phyloP scores from a whole-genome alignment of 2,888 invertebrate genomes.

The Mimas tiliae region DNA sequence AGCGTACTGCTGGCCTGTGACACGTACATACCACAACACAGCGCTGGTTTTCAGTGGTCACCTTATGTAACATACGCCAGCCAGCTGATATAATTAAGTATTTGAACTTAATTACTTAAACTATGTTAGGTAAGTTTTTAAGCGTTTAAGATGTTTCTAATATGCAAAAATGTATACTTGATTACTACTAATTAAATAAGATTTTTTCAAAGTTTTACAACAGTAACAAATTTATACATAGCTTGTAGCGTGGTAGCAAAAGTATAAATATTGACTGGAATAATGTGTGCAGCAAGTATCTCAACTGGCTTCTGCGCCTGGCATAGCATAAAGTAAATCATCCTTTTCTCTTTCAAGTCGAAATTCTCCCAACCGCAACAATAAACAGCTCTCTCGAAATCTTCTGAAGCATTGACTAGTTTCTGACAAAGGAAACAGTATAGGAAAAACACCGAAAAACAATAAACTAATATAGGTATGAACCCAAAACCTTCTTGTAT shows the following conservation, averaged over 20 bases:
- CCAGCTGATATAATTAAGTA: too few relatives aligned
- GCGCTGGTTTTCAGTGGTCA: too few relatives aligned
- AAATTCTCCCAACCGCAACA: conserved; percentile 77
- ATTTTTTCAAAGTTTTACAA: conserved; percentile 58
- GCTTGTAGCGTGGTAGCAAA: conserved; percentile 68
- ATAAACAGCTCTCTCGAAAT: conserved; percentile 65
- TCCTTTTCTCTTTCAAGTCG: conserved; percentile 55
- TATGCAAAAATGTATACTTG: neutral
- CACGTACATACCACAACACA: too few relatives aligned
- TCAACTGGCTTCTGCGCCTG: conserved; percentile 65
- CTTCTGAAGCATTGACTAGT: conserved; percentile 64
- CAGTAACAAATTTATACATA: conserved; percentile 73
- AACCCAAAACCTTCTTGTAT: conserved; percentile 61
- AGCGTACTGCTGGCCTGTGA: too few relatives aligned
- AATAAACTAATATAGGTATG: conserved; percentile 62
- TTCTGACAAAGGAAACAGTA: conserved; percentile 72
- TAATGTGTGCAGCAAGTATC: conserved; percentile 67
- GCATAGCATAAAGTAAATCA: conserved; percentile 60
- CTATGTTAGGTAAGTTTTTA: too few relatives aligned
- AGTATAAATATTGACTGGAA: conserved; percentile 73
- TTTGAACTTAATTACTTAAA: too few relatives aligned
- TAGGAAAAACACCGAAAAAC: conserved; percentile 66
- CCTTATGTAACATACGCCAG: too few relatives aligned
- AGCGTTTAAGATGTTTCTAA: neutral
- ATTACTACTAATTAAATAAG: neutral